Evolutionary conservation across 2,888 invertebrate species (phyloP).

Genomic region (Autographa gamma): DNA sequence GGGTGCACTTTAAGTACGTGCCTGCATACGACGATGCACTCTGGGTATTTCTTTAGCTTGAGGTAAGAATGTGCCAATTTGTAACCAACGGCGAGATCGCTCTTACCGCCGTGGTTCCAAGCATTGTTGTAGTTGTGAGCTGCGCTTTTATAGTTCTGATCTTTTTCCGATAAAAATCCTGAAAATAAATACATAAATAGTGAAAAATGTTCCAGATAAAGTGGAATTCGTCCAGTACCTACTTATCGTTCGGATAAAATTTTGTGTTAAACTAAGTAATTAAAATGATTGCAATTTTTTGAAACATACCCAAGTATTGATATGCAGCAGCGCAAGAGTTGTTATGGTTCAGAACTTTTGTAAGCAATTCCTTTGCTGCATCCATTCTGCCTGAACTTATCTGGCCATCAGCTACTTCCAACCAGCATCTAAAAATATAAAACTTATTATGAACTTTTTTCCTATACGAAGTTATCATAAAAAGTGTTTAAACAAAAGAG

Average conservation of each 20-base stretch:
- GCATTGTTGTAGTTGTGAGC: conserved; percentile 95
- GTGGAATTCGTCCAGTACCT: no score
- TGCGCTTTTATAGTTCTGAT: conserved; percentile 96
- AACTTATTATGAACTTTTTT: background rate
- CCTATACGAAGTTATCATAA: no score
- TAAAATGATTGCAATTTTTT: no score
- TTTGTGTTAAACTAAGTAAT: no score
- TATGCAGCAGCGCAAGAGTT: conserved; percentile 97
- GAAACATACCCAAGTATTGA: conserved; percentile 92
- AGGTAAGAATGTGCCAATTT: conserved; percentile 97
- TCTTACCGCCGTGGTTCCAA: conserved; percentile 95
- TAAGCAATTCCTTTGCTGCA: conserved; percentile 94
- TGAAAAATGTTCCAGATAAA: background rate
- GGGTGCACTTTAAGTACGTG: conserved; percentile 94
- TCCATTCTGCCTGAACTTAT: conserved; percentile 92
- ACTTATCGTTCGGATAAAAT: no score
- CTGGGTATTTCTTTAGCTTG: conserved; percentile 95
- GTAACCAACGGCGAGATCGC: conserved; percentile 96
- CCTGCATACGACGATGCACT: conserved; percentile 96
- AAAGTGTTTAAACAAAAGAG: background rate
- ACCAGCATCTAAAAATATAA: conserved; percentile 92
- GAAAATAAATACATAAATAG: conserved; percentile 61
- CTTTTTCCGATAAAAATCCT: conserved; percentile 96
- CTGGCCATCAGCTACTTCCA: conserved; percentile 97
- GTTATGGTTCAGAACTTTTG: conserved; percentile 93